Evolutionary conservation across 2,797 vertebrate species (phyloP), one percentile per base, ranked within the genome.

Genomic region (Pempheris klunzingeri): DNA sequence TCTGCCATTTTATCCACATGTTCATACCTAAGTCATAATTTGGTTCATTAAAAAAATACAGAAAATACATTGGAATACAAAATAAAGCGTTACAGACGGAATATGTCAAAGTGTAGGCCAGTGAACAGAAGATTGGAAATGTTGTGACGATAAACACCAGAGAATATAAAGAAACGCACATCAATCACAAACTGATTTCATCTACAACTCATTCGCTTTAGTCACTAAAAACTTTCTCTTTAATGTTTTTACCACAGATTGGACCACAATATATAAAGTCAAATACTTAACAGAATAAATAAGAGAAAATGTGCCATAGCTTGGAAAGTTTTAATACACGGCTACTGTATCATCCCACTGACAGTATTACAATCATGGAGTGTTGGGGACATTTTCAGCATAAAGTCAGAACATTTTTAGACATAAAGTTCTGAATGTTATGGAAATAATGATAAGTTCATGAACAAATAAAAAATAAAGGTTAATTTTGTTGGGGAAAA

Each of bases 221-320:
- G 4, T 65, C 15, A 36, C 28, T 32, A 59, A 47, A 74, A 57
- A 38, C 14, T 0, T 55, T 9, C n/a, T 18, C 26, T 41, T 65
- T 46, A 64, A 38, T 2, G 18, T n/a, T 34, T 15, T 73, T 24
- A 77, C 70, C 88, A 92, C 87, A 85, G 70, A 80, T 39, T 57
- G 59, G 52, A 86, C 60, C 71, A 64, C 69, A 69, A 70, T 36
- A 78, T 70, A 70, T 34, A 57, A 74, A 69, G 60, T 64, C 52
- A 36, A 43, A 57, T 49, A 79, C 43, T 44, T 3, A 68, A 71
- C 28, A 44, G 64, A 89, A 87, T 83, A 86, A 87, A 92, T 89
- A 78, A 59, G n/a, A 66, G 69, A 7, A 43, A 71, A 80, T 80
- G 81, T 86, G 73, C 71, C 64, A 28, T 54, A 74, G 46, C 7